Conservation (phyloP, 2,113 vertebrate species). For the Girardinichthys multiradiatus region DNA sequence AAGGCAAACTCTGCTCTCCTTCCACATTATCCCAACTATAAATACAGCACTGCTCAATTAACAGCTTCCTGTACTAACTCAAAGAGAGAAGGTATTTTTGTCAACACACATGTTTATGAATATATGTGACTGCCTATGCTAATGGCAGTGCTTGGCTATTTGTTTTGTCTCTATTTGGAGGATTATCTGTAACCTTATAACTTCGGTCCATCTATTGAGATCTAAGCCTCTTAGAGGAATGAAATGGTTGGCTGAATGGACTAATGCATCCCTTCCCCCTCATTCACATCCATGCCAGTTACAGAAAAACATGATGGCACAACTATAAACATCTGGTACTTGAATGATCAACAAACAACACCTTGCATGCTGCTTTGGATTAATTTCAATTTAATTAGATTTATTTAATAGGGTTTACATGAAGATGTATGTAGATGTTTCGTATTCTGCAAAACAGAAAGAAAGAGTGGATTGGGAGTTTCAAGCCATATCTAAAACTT, state of each 20-base stretch:
- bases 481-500: neutral
- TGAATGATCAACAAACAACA: constrained; percentile 23
- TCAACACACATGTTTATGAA: constrained; percentile 44
- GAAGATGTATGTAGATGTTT: neutral
- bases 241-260: constrained; percentile 68
- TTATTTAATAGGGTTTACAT: neutral
- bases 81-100: constrained; percentile 34
- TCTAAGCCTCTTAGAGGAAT: constrained; percentile 79
- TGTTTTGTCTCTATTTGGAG: constrained; percentile 60
- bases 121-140: constrained; percentile 40
- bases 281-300: constrained; percentile 54
- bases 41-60: constrained; percentile 50
- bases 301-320: constrained; percentile 48
- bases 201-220: constrained; percentile 68
- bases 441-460: neutral
- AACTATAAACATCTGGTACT: constrained; percentile 19
- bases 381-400: neutral
- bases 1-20: constrained; percentile 51
- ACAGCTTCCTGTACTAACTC: constrained; percentile 35
- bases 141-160: constrained; percentile 43
- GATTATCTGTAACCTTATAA: constrained; percentile 75
- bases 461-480: neutral
- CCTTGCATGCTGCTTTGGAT: neutral
- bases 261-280: constrained; percentile 58
- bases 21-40: constrained; percentile 39